These are phyloP conservation scores for Nanorana parkeri DNA, from an alignment of 2,113 vertebrate species.

Conservation along the genomic window DNA sequence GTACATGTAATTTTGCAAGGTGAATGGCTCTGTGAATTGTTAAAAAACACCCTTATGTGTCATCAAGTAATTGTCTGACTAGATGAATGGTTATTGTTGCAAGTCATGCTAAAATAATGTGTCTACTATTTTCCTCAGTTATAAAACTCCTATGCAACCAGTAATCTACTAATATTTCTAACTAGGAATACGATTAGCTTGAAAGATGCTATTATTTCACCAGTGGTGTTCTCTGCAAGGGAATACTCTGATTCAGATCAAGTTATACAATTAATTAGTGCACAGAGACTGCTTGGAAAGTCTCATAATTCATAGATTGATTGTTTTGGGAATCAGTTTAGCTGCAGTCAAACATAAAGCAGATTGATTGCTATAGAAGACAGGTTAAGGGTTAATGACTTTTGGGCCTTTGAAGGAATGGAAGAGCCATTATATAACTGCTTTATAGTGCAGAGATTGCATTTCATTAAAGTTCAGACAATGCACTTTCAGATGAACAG, in stretches of 20 bases:
- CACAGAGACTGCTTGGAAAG: not conserved
- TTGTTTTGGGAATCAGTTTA: not conserved
- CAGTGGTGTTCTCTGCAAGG: not conserved
- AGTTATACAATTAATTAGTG: not conserved
- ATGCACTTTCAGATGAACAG: not conserved
- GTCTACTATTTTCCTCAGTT: too few species aligned
- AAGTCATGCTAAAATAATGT: too few species aligned
- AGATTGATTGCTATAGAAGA: not conserved
- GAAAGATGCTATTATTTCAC: not conserved
- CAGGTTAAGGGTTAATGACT: conserved; percentile 1
- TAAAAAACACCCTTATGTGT: too few species aligned
- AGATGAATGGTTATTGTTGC: too few species aligned
- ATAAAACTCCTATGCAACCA: too few species aligned
- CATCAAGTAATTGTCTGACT: too few species aligned
- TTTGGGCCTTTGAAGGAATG: not conserved
- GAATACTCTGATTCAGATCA: not conserved
- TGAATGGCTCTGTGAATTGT: too few species aligned
- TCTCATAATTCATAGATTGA: conserved; percentile 2
- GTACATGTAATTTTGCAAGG: too few species aligned
- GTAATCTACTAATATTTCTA: too few species aligned
- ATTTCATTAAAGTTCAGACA: not conserved
- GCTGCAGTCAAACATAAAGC: not conserved
- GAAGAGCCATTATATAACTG: not conserved
- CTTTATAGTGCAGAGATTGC: not conserved
- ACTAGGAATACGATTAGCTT: not conserved